Evolutionary conservation across 2,888 invertebrate species (phyloP).

Genomic region (Cephus pygmeus): DNA sequence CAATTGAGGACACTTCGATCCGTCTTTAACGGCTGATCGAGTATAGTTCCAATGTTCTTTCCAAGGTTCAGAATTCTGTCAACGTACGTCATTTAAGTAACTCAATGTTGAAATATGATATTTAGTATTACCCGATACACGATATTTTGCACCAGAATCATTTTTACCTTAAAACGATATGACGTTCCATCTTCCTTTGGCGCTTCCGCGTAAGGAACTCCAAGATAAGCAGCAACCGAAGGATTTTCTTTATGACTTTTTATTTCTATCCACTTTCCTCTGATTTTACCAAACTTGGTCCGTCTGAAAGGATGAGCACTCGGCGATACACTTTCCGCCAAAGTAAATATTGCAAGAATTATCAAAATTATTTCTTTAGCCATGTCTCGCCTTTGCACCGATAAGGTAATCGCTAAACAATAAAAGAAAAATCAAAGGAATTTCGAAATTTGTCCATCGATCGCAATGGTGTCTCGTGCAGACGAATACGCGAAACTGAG

Average conservation of each 20-base stretch:
- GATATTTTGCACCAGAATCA: too few species aligned
- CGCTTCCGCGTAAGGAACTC: conserved; percentile 56
- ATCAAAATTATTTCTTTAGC: not conserved
- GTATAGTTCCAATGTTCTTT: conserved; percentile 39
- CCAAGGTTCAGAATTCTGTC: conserved; percentile 46
- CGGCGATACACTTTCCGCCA: not conserved
- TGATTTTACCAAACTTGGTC: not conserved
- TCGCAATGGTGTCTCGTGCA: not conserved
- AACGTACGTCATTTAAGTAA: not conserved
- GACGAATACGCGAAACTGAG: not conserved
- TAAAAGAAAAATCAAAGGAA: too few species aligned
- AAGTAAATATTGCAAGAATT: not conserved
- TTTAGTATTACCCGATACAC: too few species aligned
- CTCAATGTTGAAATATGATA: too few species aligned
- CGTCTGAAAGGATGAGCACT: not conserved
- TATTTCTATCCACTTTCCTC: conserved; percentile 41
- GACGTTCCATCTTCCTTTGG: conserved; percentile 41
- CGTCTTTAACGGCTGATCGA: conserved; percentile 38
- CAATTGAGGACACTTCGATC: conserved; percentile 44
- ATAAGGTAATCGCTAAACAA: not conserved
- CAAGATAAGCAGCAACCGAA: conserved; percentile 46
- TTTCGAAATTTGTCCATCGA: too few species aligned
- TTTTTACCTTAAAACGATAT: conserved; percentile 52
- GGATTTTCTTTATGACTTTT: accelerated
- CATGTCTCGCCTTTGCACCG: not conserved